These are phyloP conservation scores for Mustela nigripes DNA, from an alignment of 2,113 vertebrate genomes.

Conservation along the genomic window DNA sequence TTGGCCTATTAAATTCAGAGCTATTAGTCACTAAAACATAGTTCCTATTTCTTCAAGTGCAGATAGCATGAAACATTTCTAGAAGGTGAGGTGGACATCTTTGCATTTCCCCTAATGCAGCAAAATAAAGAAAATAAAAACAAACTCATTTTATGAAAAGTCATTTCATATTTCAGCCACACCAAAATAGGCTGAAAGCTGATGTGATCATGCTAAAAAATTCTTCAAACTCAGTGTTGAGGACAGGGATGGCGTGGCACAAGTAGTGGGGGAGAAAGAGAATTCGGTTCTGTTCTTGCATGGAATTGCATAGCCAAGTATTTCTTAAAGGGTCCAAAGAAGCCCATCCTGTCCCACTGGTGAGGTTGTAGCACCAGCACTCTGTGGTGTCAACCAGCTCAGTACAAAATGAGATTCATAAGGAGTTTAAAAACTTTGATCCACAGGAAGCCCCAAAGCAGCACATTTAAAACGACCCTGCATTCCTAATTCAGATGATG, in stretches of 20 bases:
- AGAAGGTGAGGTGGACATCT: background rate
- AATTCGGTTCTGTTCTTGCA: background rate
- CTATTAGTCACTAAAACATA: background rate
- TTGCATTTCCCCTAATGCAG: background rate
- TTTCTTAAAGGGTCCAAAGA: background rate
- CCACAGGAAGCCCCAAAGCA: constrained; percentile 58
- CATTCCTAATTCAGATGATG: constrained; percentile 59
- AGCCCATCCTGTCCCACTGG: background rate
- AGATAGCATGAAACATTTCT: background rate
- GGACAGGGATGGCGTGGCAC: background rate
- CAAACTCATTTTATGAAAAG: background rate
- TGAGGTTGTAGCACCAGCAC: background rate
- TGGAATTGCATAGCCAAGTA: background rate
- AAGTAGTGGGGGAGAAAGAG: background rate
- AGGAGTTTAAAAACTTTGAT: constrained; percentile 55
- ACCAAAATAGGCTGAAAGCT: background rate
- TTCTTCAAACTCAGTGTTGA: background rate
- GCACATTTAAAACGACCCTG: constrained; percentile 60
- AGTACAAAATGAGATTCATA: constrained; percentile 42
- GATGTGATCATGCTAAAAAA: background rate
- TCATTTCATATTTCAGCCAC: background rate
- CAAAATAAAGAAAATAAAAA: constrained; percentile 19
- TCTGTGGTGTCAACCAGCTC: background rate
- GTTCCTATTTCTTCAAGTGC: background rate
- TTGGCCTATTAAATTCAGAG: background rate